Evolutionary conservation across 2,797 vertebrate genomes (phyloP), one percentile per base, ranked within the genome.

Genomic region (Cheirogaleus major): DNA sequence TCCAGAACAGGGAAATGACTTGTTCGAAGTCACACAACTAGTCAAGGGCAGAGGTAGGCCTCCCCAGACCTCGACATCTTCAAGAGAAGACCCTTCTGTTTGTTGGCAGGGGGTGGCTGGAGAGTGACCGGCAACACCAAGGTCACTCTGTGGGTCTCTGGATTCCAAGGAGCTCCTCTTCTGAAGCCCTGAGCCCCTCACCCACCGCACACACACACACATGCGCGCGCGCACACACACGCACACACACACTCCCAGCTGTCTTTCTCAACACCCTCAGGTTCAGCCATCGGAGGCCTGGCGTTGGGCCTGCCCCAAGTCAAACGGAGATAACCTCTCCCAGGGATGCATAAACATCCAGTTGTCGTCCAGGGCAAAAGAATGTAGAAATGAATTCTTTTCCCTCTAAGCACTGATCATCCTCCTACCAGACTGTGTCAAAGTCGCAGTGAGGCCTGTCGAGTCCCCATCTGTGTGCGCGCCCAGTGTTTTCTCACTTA

Each of bases 301-400:
- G 72, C 27, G 57, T 73, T 38, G 84, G 65, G 61, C 48, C 82
- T 85, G 84, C 72, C 92, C 87, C 25, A 27, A 84, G 93, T 93
- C 94, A 90, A 61, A 57, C 0, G n/a, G 83, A 95, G 96, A 95
- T 97, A 95, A 94, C 97, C 97, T 96, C 96, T 93, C 61, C n/a
- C 27, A 5, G 32, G 61, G 83, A 82, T n/a, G 69, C 75, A 55
- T 96, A 96, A 97, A 97, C 97, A 96, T 75, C 78, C 87, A 81
- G 80, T 80, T 90, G 83, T 73, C 0, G 48, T 88, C 67, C 14
- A 2, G 83, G 55, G 86, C 75, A 38, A 83, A 96, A 92, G 96
- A 96, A 97, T 92, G 97, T 89, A 78, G 93, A 76, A 32, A n/a
- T 14, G 18, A 76, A 93, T 97, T 96, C 83, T 89, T 96, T 89